Evolutionary conservation across 2,113 vertebrate genomes (phyloP).

Genomic region (Alces alces): DNA sequence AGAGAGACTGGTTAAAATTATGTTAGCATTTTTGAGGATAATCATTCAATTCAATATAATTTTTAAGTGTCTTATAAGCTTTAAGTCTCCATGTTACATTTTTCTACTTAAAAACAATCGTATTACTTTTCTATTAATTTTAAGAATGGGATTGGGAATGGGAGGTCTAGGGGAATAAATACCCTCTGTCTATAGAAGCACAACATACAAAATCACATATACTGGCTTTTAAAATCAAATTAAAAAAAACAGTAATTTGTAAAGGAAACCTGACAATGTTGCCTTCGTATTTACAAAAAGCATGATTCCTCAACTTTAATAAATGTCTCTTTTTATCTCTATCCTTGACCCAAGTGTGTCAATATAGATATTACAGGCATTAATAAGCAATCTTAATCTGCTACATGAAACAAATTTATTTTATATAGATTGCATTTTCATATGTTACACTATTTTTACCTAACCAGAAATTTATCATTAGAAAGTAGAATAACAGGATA

Average conservation of each 20-base stretch:
- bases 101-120: neutral
- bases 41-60: neutral
- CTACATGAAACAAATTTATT: neutral
- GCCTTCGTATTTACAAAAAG: neutral
- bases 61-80: neutral
- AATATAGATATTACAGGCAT: neutral
- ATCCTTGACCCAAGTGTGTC: neutral
- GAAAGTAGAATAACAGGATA: neutral
- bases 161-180: neutral
- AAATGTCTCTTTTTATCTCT: neutral
- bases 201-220: neutral
- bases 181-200: neutral
- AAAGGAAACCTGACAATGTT: constrained; percentile 14
- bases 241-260: neutral
- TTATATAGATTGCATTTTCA: neutral
- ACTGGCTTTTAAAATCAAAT: constrained; percentile 2
- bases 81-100: neutral
- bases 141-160: neutral
- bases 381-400: neutral
- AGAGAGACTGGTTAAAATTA: neutral
- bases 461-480: constrained; percentile 17
- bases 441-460: neutral
- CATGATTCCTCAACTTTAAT: neutral
- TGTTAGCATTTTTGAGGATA: neutral
- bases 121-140: neutral